phyloP scores from a whole-genome alignment of 2,888 invertebrate species.

The Drosophila prolongata region DNA sequence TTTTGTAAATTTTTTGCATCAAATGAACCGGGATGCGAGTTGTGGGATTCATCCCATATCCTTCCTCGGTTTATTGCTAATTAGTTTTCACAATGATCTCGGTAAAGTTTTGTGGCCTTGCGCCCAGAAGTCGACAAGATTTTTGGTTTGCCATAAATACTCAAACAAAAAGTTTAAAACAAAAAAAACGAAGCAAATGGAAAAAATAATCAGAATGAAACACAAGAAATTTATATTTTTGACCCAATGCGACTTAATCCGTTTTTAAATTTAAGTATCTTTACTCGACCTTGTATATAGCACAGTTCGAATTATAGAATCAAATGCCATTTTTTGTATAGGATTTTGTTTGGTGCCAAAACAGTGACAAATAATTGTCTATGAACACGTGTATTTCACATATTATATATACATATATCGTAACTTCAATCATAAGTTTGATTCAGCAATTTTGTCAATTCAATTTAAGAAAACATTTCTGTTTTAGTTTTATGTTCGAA shows the following conservation, averaged over 20 bases:
- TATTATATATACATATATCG: slow-evolving; percentile 26
- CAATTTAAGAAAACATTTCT: slow-evolving; percentile 42
- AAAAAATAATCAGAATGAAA: slow-evolving; percentile 56
- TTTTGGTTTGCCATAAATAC: slow-evolving; percentile 70
- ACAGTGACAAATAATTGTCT: slow-evolving; percentile 53
- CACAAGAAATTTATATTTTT: slow-evolving; percentile 44
- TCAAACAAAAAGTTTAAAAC: slow-evolving; percentile 51
- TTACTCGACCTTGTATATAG: slow-evolving; percentile 65
- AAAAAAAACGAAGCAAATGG: slow-evolving; percentile 58
- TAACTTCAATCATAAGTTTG: slow-evolving; percentile 34
- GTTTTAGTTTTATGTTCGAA: slow-evolving; percentile 39
- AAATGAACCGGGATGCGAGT: slow-evolving; percentile 53
- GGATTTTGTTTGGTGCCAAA: slow-evolving; percentile 68
- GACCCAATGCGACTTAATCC: slow-evolving; percentile 47
- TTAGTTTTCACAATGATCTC: slow-evolving; percentile 84
- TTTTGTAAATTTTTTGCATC: slow-evolving; percentile 79
- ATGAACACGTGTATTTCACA: slow-evolving; percentile 39
- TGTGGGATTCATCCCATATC: neutral
- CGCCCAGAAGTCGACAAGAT: slow-evolving; percentile 61
- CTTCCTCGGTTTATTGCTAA: slow-evolving; percentile 70
- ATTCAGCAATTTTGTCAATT: slow-evolving; percentile 31
- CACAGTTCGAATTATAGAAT: slow-evolving; percentile 44
- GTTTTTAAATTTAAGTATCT: slow-evolving; percentile 56
- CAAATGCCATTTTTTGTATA: slow-evolving; percentile 70
- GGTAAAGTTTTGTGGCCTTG: slow-evolving; percentile 81